Base-by-base conservation (phyloP, 2,797 vertebrate species). In the Coendou prehensilis region DNA sequence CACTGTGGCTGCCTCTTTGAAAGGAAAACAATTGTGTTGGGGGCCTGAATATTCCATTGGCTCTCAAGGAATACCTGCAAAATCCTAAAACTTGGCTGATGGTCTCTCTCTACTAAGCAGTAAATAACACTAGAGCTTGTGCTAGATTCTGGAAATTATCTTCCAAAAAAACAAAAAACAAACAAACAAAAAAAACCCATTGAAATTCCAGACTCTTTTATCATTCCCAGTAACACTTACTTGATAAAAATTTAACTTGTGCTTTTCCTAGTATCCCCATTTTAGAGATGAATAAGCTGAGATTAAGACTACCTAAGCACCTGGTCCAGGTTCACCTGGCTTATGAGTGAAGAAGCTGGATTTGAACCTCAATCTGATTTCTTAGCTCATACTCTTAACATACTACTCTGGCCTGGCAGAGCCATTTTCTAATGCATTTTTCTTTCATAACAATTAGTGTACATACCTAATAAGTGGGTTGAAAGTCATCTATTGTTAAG, bases 211-310 rank as follows among this genome's bases (percentile, higher is more conserved):
- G 22, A 52, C 13, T 64, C 14, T 75, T 37, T 41, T 3, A n/a
- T 3, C 14, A 57, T 0, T 7, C 45, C 26, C 23, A 82, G 0
- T 33, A 50, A 13, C 30, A 23, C 22, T 61, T n/a, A 17, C 1
- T 90, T 23, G 23, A 37, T 79, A n/a, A n/a, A 37, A 37, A n/a
- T 47, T 54, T 95, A 86, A 75, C 4, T 33, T 22, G 7, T 11
- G 6, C 4, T 50, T 67, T 93, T 57, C 8, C 83, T 61, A 1
- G 67, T 37, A 52, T 22, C 22, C 22, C n/a, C 45, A 33, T 26
- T 76, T 89, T 45, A 45, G 20, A 57, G 82, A 67, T 93, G 63
- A 91, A 81, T 89, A 61, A 91, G 54, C 15, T 23, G 28, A 95
- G 91, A 17, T 41, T 56, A 50, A 90, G 33, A 57, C 11, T 78